Conservation (phyloP, 2,888 invertebrate genomes). For the Athetis lepigone region DNA sequence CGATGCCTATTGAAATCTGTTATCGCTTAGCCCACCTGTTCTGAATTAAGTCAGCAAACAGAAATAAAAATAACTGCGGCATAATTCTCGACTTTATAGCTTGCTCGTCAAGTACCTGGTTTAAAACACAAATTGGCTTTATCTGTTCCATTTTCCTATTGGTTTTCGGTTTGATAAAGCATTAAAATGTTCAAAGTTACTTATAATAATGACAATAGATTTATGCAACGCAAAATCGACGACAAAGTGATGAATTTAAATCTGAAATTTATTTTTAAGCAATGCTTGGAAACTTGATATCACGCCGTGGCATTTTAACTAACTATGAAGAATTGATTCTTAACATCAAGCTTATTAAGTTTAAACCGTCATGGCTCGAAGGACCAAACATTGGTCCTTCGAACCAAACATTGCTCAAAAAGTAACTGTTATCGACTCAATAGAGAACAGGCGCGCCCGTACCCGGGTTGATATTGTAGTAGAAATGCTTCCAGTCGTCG, state of each 20-base stretch:
- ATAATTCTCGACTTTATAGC: constrained; percentile 8
- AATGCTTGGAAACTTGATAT: constrained; percentile 14
- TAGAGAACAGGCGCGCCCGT: constrained; percentile 43
- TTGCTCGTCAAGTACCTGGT: constrained; percentile 1
- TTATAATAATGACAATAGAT: not conserved
- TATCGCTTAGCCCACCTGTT: constrained; percentile 63
- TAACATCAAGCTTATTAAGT: not conserved
- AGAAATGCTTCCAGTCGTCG: constrained; percentile 99
- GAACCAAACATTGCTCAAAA: too few species aligned
- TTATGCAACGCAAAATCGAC: not conserved
- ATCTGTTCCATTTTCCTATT: constrained; percentile 7
- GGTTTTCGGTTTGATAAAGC: constrained; percentile 11
- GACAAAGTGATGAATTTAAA: not conserved
- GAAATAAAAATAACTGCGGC: constrained; percentile 27
- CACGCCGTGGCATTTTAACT: not conserved
- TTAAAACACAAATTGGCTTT: constrained; percentile 26
- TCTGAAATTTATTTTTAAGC: constrained; percentile 1
- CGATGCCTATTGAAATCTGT: constrained; percentile 51
- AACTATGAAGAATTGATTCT: not conserved
- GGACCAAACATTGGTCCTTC: constrained; percentile 7
- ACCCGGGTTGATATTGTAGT: constrained; percentile 99
- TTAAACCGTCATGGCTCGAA: not conserved
- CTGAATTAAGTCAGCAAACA: constrained; percentile 54
- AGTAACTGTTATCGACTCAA: constrained; percentile 20
- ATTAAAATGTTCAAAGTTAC: not conserved